phyloP scores from a whole-genome alignment of 2,113 vertebrate species.

The Salvelinus alpinus region DNA sequence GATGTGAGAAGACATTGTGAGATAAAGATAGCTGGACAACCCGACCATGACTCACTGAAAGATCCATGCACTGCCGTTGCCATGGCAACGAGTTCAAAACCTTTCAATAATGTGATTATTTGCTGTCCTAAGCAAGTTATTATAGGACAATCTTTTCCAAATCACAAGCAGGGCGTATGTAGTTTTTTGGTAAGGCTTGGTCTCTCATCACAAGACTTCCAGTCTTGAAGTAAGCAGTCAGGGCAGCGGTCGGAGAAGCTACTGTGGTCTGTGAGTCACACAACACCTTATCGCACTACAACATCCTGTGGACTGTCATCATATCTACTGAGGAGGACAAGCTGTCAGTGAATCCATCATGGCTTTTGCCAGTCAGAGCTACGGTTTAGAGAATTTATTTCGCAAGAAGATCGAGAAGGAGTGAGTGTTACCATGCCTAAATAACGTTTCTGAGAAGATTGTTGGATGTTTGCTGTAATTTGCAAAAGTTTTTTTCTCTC shows the following conservation, averaged over 20 bases:
- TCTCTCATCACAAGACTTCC: background rate
- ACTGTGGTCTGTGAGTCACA: background rate
- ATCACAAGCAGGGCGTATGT: constrained; percentile 50
- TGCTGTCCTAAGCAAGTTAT: background rate
- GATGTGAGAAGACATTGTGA: constrained; percentile 25
- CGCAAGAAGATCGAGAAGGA: constrained; percentile 25
- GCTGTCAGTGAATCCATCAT: constrained; percentile 41
- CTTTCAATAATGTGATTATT: constrained; percentile 17
- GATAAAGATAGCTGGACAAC: constrained; percentile 26
- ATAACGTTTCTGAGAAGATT: no score
- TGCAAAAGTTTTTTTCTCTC: background rate
- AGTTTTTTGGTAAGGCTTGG: constrained; percentile 9
- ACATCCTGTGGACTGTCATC: background rate
- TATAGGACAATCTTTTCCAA: constrained; percentile 7
- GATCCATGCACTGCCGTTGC: background rate
- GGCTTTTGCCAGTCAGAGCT: constrained; percentile 72
- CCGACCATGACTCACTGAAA: constrained; percentile 38
- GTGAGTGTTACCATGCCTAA: constrained; percentile 50
- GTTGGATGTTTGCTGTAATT: no score
- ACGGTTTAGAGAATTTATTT: constrained; percentile 56
- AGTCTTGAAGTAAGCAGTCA: background rate
- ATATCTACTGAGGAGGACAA: background rate
- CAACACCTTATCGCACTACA: background rate
- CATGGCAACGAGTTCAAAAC: constrained; percentile 13
- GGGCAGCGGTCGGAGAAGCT: background rate